Base-by-base conservation (phyloP, 2,888 invertebrate species). In the Calephelis perditalis region DNA sequence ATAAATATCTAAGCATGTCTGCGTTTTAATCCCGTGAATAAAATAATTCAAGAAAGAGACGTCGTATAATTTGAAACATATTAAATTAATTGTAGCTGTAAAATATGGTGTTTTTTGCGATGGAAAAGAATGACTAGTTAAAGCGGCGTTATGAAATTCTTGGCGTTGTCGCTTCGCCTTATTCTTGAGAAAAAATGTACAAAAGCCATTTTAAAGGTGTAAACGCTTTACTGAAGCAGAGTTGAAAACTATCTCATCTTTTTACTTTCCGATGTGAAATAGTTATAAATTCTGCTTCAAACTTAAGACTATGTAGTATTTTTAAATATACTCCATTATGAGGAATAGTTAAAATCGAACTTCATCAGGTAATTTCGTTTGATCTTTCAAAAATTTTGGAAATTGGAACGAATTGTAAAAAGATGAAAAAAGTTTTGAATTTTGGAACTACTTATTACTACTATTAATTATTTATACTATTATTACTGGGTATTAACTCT, bases 91-190 rank as follows among this genome's bases (percentile, higher is more conserved):
- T 36, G 10, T 35, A 35, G 11, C 11, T 11, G 54, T n/a, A 54
- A 54, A 54, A 54, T 54, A 36, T 36, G 54, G 7, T 36, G 35
- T 54, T 54, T 40, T 52, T 54, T 54, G 54, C 54, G 7, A 54
- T 35, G 54, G 10, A 54, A 54, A 54, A 54, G 35, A 54, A 36
- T 54, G 40, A 54, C 36, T 11, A 54, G 35, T 54, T 54, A 54
- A 36, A 54, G 35, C 54, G 36, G 11, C 54, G 54, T 54, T 54
- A 54, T 54, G 54, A 54, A 54, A 54, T 54, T 54, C 54, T 54
- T 36, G 11, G 36, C 35, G 35, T 26, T 36, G 54, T 36, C 54
- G 35, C 35, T 7, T 54, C 35, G 35, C 11, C 35, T 35, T 35
- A 52, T 15, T 35, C 49, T 52, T 52, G 26, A 7, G 11, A 54